These are phyloP conservation scores for Lasioglossum lativentre DNA, from an alignment of 2,888 invertebrate genomes.

Conservation along the genomic window DNA sequence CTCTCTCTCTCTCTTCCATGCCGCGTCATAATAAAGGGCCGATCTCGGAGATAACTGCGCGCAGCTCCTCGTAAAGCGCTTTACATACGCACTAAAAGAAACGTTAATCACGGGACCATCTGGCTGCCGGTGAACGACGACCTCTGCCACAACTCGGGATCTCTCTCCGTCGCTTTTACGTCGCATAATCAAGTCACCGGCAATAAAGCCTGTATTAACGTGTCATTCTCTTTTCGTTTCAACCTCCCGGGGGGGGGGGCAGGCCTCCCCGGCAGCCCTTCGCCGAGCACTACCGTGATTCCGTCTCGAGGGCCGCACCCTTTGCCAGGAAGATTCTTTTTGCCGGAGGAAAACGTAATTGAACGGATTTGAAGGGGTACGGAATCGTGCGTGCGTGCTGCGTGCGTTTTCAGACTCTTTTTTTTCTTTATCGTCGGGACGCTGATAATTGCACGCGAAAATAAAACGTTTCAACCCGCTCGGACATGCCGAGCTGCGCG, in stretches of 20 bases:
- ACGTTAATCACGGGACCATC: constrained; percentile 78
- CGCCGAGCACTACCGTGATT: neutral
- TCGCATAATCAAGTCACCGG: constrained; percentile 56
- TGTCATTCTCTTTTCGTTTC: constrained; percentile 26
- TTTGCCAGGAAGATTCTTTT: neutral
- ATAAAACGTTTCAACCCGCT: neutral
- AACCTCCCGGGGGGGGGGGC: no score
- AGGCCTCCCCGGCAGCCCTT: neutral
- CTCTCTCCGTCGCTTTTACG: constrained; percentile 54
- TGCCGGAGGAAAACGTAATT: constrained; percentile 6
- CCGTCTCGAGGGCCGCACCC: constrained; percentile 1
- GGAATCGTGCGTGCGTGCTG: neutral
- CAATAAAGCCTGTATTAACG: constrained; percentile 62
- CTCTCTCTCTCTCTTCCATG: neutral
- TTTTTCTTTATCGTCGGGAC: neutral
- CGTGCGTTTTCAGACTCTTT: neutral
- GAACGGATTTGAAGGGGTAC: neutral
- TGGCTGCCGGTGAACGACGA: constrained; percentile 52
- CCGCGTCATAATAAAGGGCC: constrained; percentile 77
- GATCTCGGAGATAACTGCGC: constrained; percentile 76
- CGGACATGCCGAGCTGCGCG: neutral
- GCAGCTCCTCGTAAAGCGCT: constrained; percentile 74
- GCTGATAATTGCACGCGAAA: neutral
- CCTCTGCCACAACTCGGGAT: constrained; percentile 17
- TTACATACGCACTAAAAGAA: constrained; percentile 79